These are phyloP conservation scores for Agrotis clavis DNA, from an alignment of 2,888 invertebrate species.

Conservation along the genomic window DNA sequence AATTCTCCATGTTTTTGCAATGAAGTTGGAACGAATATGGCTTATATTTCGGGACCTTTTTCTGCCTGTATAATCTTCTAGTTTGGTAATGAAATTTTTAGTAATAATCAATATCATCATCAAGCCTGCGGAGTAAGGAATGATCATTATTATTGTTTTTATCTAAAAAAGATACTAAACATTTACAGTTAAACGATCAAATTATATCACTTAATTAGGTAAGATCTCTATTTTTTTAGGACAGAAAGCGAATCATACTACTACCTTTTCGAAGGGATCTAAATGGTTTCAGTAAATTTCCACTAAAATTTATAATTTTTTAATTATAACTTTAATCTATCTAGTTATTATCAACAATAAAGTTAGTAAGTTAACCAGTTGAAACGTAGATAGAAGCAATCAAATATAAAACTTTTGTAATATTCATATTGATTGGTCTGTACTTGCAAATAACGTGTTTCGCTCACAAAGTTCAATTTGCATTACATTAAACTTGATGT, in stretches of 20 bases:
- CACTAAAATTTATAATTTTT: constrained; percentile 2
- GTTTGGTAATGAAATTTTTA: background rate
- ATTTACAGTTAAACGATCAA: no score
- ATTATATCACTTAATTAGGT: no score
- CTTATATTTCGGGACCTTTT: background rate
- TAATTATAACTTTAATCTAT: constrained; percentile 31
- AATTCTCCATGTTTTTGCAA: constrained; percentile 23
- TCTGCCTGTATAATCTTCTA: background rate
- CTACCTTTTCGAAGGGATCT: background rate
- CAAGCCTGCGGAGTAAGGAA: no score
- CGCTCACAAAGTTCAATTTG: constrained; percentile 48
- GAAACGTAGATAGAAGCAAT: constrained; percentile 35
- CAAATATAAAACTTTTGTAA: constrained; percentile 45
- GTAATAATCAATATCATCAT: no score
- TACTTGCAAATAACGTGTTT: constrained; percentile 32
- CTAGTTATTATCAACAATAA: constrained; percentile 31
- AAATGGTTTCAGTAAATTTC: background rate
- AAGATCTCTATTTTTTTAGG: no score
- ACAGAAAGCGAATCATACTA: background rate
- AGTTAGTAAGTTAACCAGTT: constrained; percentile 55
- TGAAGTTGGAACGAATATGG: constrained; percentile 10
- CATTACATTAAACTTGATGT: constrained; percentile 49
- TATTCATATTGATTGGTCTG: constrained; percentile 50
- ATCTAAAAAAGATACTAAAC: no score
- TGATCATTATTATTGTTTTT: no score